Base-by-base conservation (phyloP, 2,113 vertebrate genomes). In the Daubentonia madagascariensis region DNA sequence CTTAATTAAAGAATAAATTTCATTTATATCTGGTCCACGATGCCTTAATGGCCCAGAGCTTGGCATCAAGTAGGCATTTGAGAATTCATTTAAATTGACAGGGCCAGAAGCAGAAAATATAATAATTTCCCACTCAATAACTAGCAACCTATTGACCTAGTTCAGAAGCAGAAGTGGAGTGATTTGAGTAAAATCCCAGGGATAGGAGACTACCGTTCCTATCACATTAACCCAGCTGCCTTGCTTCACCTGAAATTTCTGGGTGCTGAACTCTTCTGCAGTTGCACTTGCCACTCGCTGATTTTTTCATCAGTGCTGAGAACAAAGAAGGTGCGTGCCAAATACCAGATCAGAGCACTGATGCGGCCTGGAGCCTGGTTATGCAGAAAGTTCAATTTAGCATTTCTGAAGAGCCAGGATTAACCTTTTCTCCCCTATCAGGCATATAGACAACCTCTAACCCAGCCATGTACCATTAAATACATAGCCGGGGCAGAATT, bases 271-370 rank as follows among this genome's bases (percentile, higher is more conserved):
- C 25, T 45, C 57, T 37, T 93, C 93, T 54, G 86, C 12, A 28
- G 76, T 23, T 88, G 50, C 93, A 98, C 90, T 28, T 89, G 72
- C 98, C 98, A 98, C 85, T 98, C 93, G 12, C 96, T 98, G 95
- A 98, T 18, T 3, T 98, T 97, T 22, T 97, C 52, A 89, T 98
- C 92, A 67, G 59, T 91, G 81, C 92, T 97, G 85, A 98, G 89
- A 76, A 96, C 93, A 52, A 95, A 92, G 90, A 98, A 96, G 65
- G 94, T 96, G 45, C 50, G 50, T 45, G 91, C 85, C 0, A 96
- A 95, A 59, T 22, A 91, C 94, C 98, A 98, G 30, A 96, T 35
- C 32, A 98, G 72, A 37, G 97, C 75, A 59, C 94, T 97, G 83
- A 98, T 50, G 2, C 30, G 45, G 73, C 98, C 97, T 1, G 97